Conservation (phyloP, 2,797 vertebrate species). For the Poliocrania exsul region DNA sequence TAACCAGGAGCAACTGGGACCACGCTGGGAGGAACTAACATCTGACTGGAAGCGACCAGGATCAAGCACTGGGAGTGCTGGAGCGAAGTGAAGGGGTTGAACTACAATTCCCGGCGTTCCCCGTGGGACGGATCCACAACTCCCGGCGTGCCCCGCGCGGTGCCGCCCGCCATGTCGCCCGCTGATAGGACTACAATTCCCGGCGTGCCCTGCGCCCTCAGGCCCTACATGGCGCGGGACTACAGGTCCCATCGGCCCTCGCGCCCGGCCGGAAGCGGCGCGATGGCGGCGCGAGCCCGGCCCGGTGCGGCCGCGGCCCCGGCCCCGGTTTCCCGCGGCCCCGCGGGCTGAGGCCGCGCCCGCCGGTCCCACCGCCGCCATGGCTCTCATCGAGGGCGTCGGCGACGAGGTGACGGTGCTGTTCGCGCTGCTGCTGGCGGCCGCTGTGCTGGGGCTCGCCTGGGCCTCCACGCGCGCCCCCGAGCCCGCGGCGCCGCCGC, state of each 20-base stretch:
- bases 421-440: constrained; percentile 6
- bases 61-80: accelerated
- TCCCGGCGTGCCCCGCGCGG: too few relatives aligned
- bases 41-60: neutral
- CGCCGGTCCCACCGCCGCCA: neutral
- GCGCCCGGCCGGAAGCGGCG: constrained; percentile 9
- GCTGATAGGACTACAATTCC: neutral
- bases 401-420: constrained; percentile 42
- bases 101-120: neutral
- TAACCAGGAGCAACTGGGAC: neutral
- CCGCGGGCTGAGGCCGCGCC: neutral
- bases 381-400: constrained; percentile 34
- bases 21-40: neutral
- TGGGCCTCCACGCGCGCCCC: constrained; percentile 43
- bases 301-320: neutral
- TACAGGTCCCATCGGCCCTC: neutral
- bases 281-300: constrained; percentile 20
- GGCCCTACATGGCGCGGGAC: neutral
- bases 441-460: constrained; percentile 18
- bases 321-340: neutral
- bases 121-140: neutral
- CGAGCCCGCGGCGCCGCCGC: neutral
- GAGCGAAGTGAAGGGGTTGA: neutral
- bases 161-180: too few relatives aligned
- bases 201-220: neutral